These are phyloP conservation scores for Clarias batrachus DNA, from an alignment of 2,113 vertebrate genomes.

Conservation along the genomic window DNA sequence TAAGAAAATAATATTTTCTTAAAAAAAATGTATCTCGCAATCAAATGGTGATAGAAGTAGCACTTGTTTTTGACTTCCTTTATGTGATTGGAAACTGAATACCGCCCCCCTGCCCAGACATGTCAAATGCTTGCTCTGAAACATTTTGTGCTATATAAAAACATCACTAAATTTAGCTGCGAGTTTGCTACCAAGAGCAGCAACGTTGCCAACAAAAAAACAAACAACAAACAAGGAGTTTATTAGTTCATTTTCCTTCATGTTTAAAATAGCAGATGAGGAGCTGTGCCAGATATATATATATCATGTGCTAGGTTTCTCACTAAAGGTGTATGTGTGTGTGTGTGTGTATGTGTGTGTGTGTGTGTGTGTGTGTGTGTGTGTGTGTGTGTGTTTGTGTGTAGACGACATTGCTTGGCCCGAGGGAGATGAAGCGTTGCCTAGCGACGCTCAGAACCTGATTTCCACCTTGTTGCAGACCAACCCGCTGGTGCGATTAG, in stretches of 20 bases:
- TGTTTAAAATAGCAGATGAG: background rate
- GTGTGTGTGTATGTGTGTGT: slow-evolving; percentile 17
- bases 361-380: slow-evolving; percentile 29
- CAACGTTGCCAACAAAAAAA: background rate
- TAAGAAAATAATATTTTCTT: background rate
- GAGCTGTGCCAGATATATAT: background rate
- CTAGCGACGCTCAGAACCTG: slow-evolving; percentile 80
- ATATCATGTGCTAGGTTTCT: slow-evolving; percentile 1
- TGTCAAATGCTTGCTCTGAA: background rate
- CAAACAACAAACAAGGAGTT: background rate
- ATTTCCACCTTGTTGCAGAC: slow-evolving; percentile 88
- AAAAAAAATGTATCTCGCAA: background rate
- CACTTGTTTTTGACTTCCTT: background rate
- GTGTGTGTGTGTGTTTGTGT: slow-evolving; percentile 36
- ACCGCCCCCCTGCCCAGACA: background rate
- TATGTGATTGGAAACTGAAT: background rate
- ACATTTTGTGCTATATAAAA: slow-evolving; percentile 7
- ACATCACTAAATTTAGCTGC: slow-evolving; percentile 22
- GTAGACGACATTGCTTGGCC: slow-evolving; percentile 91
- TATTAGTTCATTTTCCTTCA: background rate
- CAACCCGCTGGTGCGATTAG: slow-evolving; percentile 83
- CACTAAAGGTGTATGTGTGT: slow-evolving; percentile 11
- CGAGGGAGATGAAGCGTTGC: slow-evolving; percentile 84
- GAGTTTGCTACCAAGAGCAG: background rate
- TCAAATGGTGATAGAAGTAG: background rate